Evolutionary conservation across 92 coral and sea anemone species (phyloP), one percentile per base, ranked within the genome.

Genomic region (Parazoanthus swiftii): DNA sequence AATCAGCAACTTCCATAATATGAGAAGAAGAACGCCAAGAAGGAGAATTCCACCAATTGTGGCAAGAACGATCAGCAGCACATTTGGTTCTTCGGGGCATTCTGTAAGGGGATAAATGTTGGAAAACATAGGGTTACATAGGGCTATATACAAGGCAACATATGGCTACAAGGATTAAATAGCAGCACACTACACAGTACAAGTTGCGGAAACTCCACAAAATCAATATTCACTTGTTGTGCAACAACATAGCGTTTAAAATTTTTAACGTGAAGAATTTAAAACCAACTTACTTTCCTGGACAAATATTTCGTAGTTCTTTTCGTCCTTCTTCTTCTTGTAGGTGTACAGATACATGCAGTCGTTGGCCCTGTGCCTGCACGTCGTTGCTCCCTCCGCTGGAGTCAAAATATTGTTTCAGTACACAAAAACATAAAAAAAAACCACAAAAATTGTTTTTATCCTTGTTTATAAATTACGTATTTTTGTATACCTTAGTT

Each of bases 51-150:
- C 90, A 8, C 90, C 88, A 18, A 90, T 68, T 71, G 86, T 86
- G 46, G 85, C 90, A 46, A 86, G 75, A 26, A 90, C 59, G 37
- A 86, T 86, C 88, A 82, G 33, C 46, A 81, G 74, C 36, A 87
- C 79, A n/a, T 90, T 83, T 25, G 92, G 90, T 35, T 86, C 92
- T 66, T 90, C 88, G 5, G 92, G 88, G 20, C 92, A 90, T 18
- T 90, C 92, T 90, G 76, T 35, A 29, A 50, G 74, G 33, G 3
- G 3, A 9, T 3, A 59, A 20, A 21, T 4, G 51, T 16, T 37
- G 26, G 39, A 8, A 54, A 13, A 72, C 76, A 33, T 72, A 15
- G 2, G 76, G 3, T 72, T 33, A 26, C 16, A 11, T 2, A 38
- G 79, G 50, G 51, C 25, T 18, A 37, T 26, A 6, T 10, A 48